Percentiles rank a stretch among this genome's conserved stretches.
Evolutionary conservation across 2,113 vertebrate species (phyloP).

Genomic region (Tragelaphus buxtoni): DNA sequence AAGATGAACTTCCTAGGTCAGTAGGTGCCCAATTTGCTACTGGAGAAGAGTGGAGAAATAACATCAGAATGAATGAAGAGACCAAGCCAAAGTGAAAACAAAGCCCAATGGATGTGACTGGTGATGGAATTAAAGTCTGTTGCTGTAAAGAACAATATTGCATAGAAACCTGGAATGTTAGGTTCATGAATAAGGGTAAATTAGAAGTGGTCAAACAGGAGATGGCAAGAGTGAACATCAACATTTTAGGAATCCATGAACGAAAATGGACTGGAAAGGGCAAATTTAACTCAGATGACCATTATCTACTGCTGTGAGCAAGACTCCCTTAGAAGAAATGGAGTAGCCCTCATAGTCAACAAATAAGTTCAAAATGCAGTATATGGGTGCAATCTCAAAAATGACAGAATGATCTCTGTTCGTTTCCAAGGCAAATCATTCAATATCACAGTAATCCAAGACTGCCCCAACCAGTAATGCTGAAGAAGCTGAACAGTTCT

Average conservation of each 20-base stretch:
- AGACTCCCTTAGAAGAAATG: not conserved
- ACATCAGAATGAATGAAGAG: not conserved
- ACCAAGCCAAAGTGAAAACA: not conserved
- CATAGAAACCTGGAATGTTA: not conserved
- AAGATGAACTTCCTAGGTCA: not conserved
- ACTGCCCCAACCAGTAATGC: not conserved
- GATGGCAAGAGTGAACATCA: not conserved
- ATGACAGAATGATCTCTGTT: not conserved
- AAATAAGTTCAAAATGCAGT: not conserved
- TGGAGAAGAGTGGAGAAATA: not conserved
- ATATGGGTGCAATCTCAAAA: not conserved
- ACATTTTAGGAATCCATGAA: not conserved
- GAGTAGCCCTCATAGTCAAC: not conserved
- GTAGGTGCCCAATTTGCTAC: not conserved
- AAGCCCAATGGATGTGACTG: not conserved
- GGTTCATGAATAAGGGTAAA: not conserved
- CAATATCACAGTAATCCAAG: not conserved
- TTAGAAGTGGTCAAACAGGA: not conserved
- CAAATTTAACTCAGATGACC: not conserved
- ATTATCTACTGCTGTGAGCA: not conserved
- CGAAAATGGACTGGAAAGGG: not conserved
- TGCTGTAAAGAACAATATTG: not conserved
- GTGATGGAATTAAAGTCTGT: not conserved
- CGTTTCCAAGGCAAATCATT: not conserved
- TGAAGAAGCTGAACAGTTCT: not conserved